Percentiles rank a stretch among this genome's conserved stretches.
These are phyloP conservation scores for Myotis yumanensis DNA, from an alignment of 2,113 vertebrate species.

Conservation along the genomic window DNA sequence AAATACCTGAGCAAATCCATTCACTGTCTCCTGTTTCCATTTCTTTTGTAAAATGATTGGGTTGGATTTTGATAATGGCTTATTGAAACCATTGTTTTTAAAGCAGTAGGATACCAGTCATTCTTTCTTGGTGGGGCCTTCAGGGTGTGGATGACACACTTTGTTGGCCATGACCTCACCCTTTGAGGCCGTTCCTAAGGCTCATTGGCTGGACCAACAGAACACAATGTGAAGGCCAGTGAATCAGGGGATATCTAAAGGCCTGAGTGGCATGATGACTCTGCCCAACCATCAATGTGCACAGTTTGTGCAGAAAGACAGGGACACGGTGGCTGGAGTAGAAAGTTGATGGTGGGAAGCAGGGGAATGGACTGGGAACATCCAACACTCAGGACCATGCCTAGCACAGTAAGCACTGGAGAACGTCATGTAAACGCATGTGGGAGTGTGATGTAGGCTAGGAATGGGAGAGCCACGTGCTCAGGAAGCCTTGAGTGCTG, in stretches of 20 bases:
- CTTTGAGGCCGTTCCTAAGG: neutral
- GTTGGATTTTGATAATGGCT: neutral
- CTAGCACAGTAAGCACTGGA: neutral
- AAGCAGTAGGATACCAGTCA: neutral
- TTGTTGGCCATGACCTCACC: neutral
- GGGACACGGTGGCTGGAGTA: neutral
- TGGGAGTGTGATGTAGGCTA: neutral
- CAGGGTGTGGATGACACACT: neutral
- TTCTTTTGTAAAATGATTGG: neutral
- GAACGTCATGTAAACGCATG: neutral
- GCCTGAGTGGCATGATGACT: neutral
- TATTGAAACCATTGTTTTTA: neutral
- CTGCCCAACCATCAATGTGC: neutral
- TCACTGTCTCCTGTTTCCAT: neutral
- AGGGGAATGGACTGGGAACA: neutral
- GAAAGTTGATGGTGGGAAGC: neutral
- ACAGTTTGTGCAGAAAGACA: neutral
- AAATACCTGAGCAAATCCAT: neutral
- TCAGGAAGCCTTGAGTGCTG: neutral
- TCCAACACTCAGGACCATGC: neutral
- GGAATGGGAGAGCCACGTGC: neutral
- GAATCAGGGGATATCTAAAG: neutral
- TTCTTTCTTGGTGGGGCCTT: neutral
- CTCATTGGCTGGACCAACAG: neutral
- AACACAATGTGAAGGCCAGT: neutral